These are phyloP conservation scores for Nixonia krombeini DNA, from an alignment of 1,140 invertebrate genomes.

Conservation along the genomic window DNA sequence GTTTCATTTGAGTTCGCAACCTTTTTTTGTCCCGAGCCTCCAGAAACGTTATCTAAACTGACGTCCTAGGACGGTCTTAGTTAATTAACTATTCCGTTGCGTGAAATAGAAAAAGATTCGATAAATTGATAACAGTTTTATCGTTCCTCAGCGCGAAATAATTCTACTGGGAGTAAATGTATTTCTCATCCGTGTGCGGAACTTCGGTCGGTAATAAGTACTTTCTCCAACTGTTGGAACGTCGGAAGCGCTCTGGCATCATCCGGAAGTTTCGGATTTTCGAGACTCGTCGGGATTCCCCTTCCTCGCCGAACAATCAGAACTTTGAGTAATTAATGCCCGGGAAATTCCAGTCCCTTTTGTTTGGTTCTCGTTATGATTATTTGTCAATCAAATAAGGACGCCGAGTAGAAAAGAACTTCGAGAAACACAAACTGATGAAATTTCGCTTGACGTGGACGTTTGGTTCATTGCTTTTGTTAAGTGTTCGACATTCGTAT, in stretches of 20 bases:
- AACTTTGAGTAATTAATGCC: constrained; percentile 16
- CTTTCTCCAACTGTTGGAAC: constrained; percentile 26
- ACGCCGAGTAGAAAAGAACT: no score
- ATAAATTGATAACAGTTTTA: not conserved
- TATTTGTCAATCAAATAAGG: no score
- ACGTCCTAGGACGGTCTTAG: no score
- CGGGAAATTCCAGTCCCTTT: not conserved
- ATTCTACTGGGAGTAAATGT: no score
- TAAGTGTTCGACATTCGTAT: no score
- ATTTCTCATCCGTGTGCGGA: constrained; percentile 4
- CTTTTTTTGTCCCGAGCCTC: constrained; percentile 15
- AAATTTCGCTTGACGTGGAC: no score
- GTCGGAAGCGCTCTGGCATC: constrained; percentile 5
- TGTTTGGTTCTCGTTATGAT: not conserved
- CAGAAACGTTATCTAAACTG: no score
- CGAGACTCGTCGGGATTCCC: constrained; percentile 19
- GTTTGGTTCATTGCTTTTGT: no score
- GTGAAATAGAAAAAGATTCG: not conserved
- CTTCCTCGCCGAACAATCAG: constrained; percentile 15
- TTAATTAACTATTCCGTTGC: not conserved
- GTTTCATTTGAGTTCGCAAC: constrained; percentile 20
- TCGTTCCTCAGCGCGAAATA: not conserved
- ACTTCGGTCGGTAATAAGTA: constrained; percentile 19
- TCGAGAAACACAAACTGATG: no score
- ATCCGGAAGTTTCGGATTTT: constrained; percentile 32